Evolutionary conservation across 2,888 invertebrate species (phyloP), one percentile per base, ranked within the genome.

Genomic region (Aleiodes alternator): DNA sequence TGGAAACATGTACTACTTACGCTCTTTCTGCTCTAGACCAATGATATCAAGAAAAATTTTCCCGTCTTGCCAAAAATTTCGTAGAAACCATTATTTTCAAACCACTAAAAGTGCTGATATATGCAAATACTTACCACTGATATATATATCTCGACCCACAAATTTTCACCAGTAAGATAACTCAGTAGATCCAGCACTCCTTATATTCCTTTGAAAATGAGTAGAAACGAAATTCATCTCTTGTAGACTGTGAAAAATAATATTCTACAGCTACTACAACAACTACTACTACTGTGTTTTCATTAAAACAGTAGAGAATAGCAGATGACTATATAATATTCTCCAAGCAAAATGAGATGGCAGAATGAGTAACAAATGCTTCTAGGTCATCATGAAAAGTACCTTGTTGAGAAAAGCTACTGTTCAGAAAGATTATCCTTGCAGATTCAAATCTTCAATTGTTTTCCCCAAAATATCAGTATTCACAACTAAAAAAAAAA

Each of bases 301-400:
- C 61, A 61, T 61, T 61, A 61, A 43, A 57, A 14, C 43, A 5
- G 14, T 8, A 56, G 61, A 61, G 61, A 61, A 61, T 43, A 16
- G 38, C 11, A 43, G 43, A 43, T 56, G 56, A 16, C 16, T 56
- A 56, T 16, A 56, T 43, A 57, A 12, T n/a, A 29, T 43, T 61
- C 59, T 6, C 61, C 8, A 1, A n/a, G 38, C 12, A 38, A 43
- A 61, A 43, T 61, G 43, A 14, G n/a, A 61, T 11, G 12, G 43
- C 34, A 14, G 43, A 43, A 43, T 43, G 43, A 43, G 43, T 43
- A 43, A 14, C 38, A 38, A 43, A 56, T 56, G 61, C 14, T 38
- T 61, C 61, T 61, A 43, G 61, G 61, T 61, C 43, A 43, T 38
- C 38, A 61, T 14, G 38, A 38, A 14, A 61, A 61, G 43, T 16